Percentiles rank a stretch among this genome's conserved stretches.
These are phyloP conservation scores for Dryoscopus gambensis DNA, from an alignment of 2,113 vertebrate species.

Conservation along the genomic window DNA sequence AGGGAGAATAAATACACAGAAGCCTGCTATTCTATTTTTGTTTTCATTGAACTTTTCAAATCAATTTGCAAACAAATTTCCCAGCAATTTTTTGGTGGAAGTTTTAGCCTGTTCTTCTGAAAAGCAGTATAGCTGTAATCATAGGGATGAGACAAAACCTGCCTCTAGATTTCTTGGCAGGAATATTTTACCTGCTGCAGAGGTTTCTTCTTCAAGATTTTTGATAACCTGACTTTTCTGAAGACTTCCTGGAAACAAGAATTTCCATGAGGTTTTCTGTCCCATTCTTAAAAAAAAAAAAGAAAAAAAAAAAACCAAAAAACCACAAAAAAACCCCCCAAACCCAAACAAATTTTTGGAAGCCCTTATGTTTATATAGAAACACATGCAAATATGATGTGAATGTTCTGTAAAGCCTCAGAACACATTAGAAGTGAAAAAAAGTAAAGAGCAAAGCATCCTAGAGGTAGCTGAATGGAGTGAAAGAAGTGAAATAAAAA, in stretches of 20 bases:
- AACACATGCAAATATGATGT: neutral
- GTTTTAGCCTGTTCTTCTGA: neutral
- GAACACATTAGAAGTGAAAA: neutral
- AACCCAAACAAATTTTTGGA: neutral
- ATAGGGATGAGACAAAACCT: neutral
- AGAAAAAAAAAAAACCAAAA: neutral
- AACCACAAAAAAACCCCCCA: too few species aligned
- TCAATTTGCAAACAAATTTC: constrained; percentile 16
- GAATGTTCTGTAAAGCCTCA: neutral
- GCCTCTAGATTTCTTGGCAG: neutral
- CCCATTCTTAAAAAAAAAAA: neutral
- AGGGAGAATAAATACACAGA: neutral
- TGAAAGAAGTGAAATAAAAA: neutral
- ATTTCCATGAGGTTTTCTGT: neutral
- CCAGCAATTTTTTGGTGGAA: neutral
- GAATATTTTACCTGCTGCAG: neutral
- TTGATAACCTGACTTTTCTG: neutral
- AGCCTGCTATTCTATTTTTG: constrained; percentile 1
- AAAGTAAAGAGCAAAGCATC: neutral
- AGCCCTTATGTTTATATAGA: neutral
- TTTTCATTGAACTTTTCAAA: neutral
- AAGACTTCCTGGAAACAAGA: neutral
- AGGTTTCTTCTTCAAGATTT: neutral
- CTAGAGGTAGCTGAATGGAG: neutral
- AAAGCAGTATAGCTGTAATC: neutral